Base-by-base conservation (phyloP, 1,140 invertebrate genomes). In the Lordiphosa mommai region DNA sequence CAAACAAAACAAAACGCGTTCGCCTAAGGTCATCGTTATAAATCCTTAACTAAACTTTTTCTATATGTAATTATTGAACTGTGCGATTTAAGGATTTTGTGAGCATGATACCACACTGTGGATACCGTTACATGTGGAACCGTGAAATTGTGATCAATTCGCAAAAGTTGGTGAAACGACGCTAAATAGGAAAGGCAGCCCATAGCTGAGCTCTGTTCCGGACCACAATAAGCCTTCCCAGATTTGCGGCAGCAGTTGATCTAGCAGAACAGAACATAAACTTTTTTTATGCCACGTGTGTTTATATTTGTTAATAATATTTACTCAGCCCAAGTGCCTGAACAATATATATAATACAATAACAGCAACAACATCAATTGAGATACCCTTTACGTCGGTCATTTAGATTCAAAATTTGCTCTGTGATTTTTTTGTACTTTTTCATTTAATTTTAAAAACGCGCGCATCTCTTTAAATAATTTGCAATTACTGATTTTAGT, bases 161-260 rank as follows among this genome's bases (percentile, higher is more conserved):
- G 88, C 94, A 96, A 89, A 96, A 96, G 91, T 91, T 96, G 74
- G 95, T 96, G 67, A 96, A 96, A 90, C 95, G 95, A 95, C 94
- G 95, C 36, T 88, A 88, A 88, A 58, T 10, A 52, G 20, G 4
- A 23, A 23, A 36, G 20, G 20, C 56, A 58, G 4, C n/a, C n/a
- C 29, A 23, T 36, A 37, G 36, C 27, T 47, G 47, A 52, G 56
- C 43, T 44, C 48, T 34, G 33, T 46, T 34, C 20, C 55, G 27
- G 55, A 57, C 44, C 49, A 50, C 49, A 44, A n/a, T n/a, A n/a
- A 47, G 34, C 58, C 65, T 37, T 44, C 29, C 27, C 6, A 37
- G 60, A 33, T 36, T 76, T 82, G 80, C 80, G 77, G 77, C 77
- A 84, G 77, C 79, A 84, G 77, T 72, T 79, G 72, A 72, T 61